A percentile compares a stretch with the other conserved stretches of the same genome.
phyloP scores from a whole-genome alignment of 2,888 invertebrate species.

The Netelia fuscicornis region DNA sequence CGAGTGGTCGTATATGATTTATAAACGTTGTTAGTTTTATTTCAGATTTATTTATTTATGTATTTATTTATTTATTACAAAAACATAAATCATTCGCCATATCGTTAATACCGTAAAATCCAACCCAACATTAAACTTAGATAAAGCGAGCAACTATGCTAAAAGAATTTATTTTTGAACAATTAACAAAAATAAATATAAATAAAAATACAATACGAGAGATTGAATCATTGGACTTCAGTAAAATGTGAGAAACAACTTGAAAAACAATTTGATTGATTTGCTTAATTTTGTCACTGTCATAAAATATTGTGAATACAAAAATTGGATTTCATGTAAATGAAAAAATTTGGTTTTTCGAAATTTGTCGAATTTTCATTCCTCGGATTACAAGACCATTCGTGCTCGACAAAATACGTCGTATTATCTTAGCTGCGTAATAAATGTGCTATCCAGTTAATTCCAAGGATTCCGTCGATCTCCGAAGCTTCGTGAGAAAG shows the following conservation, averaged over 20 bases:
- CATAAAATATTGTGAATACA: too few relatives aligned
- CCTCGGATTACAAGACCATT: not conserved
- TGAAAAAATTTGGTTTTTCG: too few relatives aligned
- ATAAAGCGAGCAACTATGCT: not conserved
- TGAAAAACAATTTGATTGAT: too few relatives aligned
- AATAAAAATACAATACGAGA: not conserved
- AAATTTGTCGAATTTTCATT: not conserved
- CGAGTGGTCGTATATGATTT: not conserved
- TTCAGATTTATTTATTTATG: slow-evolving; percentile 17
- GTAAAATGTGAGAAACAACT: too few relatives aligned
- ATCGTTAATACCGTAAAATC: not conserved
- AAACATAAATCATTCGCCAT: not conserved
- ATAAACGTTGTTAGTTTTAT: not conserved
- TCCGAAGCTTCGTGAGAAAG: slow-evolving; percentile 42
- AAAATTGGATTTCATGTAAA: too few relatives aligned
- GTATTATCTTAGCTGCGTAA: slow-evolving; percentile 21
- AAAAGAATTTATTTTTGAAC: not conserved
- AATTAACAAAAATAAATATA: not conserved
- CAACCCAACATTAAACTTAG: not conserved
- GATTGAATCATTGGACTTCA: not conserved
- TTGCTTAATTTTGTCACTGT: too few relatives aligned
- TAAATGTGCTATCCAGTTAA: slow-evolving; percentile 65
- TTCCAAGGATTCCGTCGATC: slow-evolving; percentile 49
- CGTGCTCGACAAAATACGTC: not conserved
- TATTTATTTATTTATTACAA: slow-evolving; percentile 21